Evolutionary conservation across 2,888 invertebrate species (phyloP).

Genomic region (Eustalomyia histrio): DNA sequence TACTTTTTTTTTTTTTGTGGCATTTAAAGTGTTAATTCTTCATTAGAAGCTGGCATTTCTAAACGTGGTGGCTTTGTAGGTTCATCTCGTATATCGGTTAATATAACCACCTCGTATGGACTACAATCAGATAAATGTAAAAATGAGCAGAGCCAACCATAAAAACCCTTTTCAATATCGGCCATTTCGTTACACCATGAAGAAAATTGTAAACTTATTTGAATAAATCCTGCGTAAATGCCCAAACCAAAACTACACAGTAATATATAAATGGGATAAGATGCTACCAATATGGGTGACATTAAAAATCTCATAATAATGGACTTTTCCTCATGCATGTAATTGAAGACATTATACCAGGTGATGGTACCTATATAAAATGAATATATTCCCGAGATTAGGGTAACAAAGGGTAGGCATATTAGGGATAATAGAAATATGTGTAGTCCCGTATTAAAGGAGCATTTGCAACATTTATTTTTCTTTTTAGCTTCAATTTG

Average conservation of each 20-base stretch:
- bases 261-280: constrained; percentile 86
- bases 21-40: constrained; percentile 78
- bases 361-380: constrained; percentile 88
- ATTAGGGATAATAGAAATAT: constrained; percentile 83
- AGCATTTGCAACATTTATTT: constrained; percentile 81
- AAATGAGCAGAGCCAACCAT: constrained; percentile 86
- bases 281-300: constrained; percentile 84
- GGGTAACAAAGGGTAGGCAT: constrained; percentile 84
- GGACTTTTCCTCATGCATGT: constrained; percentile 84
- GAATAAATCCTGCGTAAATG: constrained; percentile 84
- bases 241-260: constrained; percentile 84
- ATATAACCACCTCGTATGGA: constrained; percentile 83
- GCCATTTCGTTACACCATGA: constrained; percentile 86
- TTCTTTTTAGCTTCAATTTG: constrained; percentile 82
- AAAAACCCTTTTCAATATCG: constrained; percentile 89
- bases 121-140: constrained; percentile 86
- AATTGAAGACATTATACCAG: constrained; percentile 88
- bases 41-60: constrained; percentile 78
- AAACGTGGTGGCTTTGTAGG: constrained; percentile 69
- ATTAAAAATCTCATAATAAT: constrained; percentile 83
- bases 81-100: constrained; percentile 81
- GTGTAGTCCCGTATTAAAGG: constrained; percentile 83
- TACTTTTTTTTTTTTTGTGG: not conserved
- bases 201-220: constrained; percentile 85
- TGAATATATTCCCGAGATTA: constrained; percentile 84